Percentiles rank a stretch among this genome's conserved stretches.
These are phyloP conservation scores for Astropecten irregularis DNA, from an alignment of 53 echinoderm and acorn worm genomes.

Conservation along the genomic window DNA sequence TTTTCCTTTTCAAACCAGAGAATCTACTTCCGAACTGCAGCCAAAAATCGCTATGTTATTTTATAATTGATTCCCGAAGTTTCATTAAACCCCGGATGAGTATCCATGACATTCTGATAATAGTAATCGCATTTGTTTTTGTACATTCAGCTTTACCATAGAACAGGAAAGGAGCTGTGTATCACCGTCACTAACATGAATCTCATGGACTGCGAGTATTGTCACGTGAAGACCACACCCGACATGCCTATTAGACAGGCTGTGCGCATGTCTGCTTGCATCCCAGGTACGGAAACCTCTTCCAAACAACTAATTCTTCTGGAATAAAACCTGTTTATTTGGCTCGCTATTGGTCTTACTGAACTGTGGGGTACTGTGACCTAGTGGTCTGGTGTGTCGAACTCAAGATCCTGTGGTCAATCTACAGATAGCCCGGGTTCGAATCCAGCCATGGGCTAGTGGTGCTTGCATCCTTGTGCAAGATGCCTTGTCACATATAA, in stretches of 20 bases:
- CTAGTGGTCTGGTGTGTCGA: no score
- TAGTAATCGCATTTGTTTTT: not conserved
- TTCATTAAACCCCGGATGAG: not conserved
- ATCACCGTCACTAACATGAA: slow-evolving; percentile 83
- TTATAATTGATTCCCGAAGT: not conserved
- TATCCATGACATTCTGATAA: no score
- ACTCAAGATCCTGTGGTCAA: no score
- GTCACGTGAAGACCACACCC: slow-evolving; percentile 88
- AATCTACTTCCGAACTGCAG: no score
- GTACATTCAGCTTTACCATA: slow-evolving; percentile 54
- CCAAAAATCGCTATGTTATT: not conserved
- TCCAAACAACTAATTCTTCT: not conserved
- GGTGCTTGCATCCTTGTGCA: no score
- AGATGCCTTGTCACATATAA: no score
- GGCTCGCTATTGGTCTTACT: not conserved
- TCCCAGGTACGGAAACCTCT: slow-evolving; percentile 70
- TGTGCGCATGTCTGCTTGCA: slow-evolving; percentile 81
- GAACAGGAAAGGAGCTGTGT: slow-evolving; percentile 77
- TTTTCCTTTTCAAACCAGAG: no score
- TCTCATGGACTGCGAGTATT: slow-evolving; percentile 77
- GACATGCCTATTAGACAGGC: slow-evolving; percentile 80
- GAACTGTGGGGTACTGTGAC: no score
- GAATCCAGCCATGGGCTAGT: no score
- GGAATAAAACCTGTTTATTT: not conserved
- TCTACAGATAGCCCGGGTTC: no score